Evolutionary conservation across 2,113 vertebrate genomes (phyloP), one percentile per base, ranked within the genome.

Genomic region (Colius striatus): DNA sequence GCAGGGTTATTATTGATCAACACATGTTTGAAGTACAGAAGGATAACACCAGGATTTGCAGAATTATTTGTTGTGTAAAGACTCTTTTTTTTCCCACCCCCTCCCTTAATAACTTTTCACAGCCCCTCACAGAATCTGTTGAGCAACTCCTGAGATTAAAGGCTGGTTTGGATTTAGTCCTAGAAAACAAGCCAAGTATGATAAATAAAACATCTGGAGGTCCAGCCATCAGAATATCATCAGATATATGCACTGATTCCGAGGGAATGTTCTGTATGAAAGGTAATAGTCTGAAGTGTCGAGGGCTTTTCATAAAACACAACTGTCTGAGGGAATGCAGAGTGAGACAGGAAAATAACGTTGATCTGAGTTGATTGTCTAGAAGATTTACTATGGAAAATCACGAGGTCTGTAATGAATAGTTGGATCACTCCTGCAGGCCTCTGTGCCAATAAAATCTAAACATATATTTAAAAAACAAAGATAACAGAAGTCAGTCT

Each of bases 331-430:
- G 96, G 89, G 93, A 94, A 97, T 96, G 96, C 79, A 68, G 89
- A 95, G 61, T 7, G 84, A 83, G 91, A 86, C 82, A 80, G 84
- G 55, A 55, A 91, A 94, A 92, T 78, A 87, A 94, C 26, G 90
- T 81, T 91, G 92, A 92, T 93, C 80, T 43, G 80, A 87, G 89
- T 91, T 95, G 95, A 96, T 97, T 96, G 95, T 91, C 95, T 96
- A 79, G 91, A 94, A 97, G 97, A 97, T 97, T 96, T 96, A 96
- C 96, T 93, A 78, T 43, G 96, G 96, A 96, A 97, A 96, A 94
- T 94, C 92, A 87, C 23, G 86, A 92, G 93, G 89, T 87, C 94
- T 91, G 88, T 94, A 95, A 96, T 95, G 95, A 96, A 96, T 95
- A 92, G 89, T 67, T 95, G 96, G 96, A 97, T 61, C 2, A 1